Evolutionary conservation across 2,888 invertebrate species (phyloP), one percentile per base, ranked within the genome.

Genomic region (Dryomyza anilis): DNA sequence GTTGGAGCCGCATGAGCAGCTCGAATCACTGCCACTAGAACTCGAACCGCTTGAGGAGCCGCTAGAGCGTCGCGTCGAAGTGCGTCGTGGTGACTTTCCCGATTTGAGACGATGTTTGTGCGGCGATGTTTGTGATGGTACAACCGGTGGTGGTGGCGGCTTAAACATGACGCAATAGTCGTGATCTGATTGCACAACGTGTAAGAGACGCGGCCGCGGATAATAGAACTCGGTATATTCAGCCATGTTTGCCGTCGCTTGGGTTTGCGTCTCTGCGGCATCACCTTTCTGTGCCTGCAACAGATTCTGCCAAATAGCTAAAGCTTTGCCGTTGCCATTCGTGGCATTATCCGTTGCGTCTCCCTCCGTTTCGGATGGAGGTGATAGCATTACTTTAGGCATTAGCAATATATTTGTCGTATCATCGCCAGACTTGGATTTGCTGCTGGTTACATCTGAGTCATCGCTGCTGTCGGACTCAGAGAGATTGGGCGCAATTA

Each of bases 391-490:
- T 0, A 82, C 76, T 27, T 76, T 75, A 1, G 82, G 81, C 69
- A 79, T 74, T 60, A 79, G 56, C n/a, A n/a, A n/a, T n/a, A n/a
- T n/a, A n/a, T n/a, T n/a, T n/a, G n/a, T n/a, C 4, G 72, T 66
- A 58, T 70, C 70, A 46, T 72, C 71, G 27, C 75, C 73, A 21
- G 71, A 70, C 60, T 74, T 70, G n/a, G 72, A 72, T 69, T 75
- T 74, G 27, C 69, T 69, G 45, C 65, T 56, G n/a, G n/a, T n/a
- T 8, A 70, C 72, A 73, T 81, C 75, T 27, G 77, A 75, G 69
- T 92, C 92, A 66, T 89, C 88, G 72, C 91, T 91, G 69, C 91
- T 92, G 73, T 93, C 94, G 78, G 93, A 93, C 75, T 94, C 94
- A 0, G 93, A 94, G 46, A 94, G 85, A 85, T 94, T 94, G 46